Base-by-base conservation (phyloP, 1,140 invertebrate genomes). In the Platorchestia sp. region DNA sequence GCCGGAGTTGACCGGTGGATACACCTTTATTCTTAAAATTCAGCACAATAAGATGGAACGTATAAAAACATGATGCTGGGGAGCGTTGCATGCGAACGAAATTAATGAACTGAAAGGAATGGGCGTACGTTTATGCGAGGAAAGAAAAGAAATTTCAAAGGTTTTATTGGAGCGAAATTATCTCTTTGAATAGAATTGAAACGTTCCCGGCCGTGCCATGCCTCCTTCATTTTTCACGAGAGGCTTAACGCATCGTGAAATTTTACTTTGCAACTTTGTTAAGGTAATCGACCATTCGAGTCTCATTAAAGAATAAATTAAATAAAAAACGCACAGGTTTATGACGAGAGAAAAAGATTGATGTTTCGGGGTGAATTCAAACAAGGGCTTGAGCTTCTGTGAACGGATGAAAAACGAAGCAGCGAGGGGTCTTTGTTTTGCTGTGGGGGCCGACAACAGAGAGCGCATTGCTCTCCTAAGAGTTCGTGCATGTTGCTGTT, bases 1-100 rank as follows among this genome's bases (percentile, higher is more conserved):
- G 41, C 91, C 40, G 40, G 91, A 93, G 91, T 93, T 93, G 91
- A 93, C 91, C 91, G 91, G 40, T 93, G 91, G 91, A 93, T 93
- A 44, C 44, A 93, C 91, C 91, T 93, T 93, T 45, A 93, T 93
- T 93, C 40, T 93, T 47, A 47, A 47, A 45, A 10, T 93, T 93
- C 87, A 5, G 44, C 91, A 93, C 43, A 93, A 93, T 93, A 47
- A 45, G 91, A 93, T 42, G 41, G 36, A 47, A 93, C 36, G 45
- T 44, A 45, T 45, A 45, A 45, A 45, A 45, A 44, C 45, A 44
- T 47, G 27, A 90, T 42, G 41, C 43, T 45, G 19, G 91, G 45
- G 47, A 45, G 22, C 41, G 91, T 45, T 47, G 45, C 91, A 93
- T 93, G 91, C 91, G 45, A 44, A n/a, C 91, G 40, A 93, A 93